These are phyloP conservation scores for Montipora capricornis DNA, from an alignment of 64 coral and sea anemone genomes.

Conservation along the genomic window DNA sequence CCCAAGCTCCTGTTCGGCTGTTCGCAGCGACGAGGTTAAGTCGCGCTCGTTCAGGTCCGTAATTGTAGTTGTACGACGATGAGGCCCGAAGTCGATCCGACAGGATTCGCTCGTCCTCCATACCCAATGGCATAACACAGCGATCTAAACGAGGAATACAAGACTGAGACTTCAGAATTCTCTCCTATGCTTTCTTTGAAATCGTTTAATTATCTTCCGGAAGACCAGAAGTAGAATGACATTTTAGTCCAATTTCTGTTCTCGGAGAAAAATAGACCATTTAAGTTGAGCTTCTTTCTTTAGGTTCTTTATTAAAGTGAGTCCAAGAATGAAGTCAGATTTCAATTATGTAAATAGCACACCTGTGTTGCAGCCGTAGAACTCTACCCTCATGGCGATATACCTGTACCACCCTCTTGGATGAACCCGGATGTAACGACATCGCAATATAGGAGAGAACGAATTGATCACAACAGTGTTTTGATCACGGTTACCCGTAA, in stretches of 20 bases:
- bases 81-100: constrained; percentile 58
- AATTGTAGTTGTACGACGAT: constrained; percentile 65
- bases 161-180: not conserved
- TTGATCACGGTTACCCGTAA: constrained; percentile 59
- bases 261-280: too few relatives aligned
- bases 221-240: too few relatives aligned
- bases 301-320: too few relatives aligned
- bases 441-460: constrained; percentile 50
- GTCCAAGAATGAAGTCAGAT: too few relatives aligned
- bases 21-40: constrained; percentile 31
- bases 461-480: constrained; percentile 51
- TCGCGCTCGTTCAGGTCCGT: constrained; percentile 70
- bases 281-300: too few relatives aligned
- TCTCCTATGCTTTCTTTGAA: too few relatives aligned
- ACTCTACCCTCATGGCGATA: constrained; percentile 72
- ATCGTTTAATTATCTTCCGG: too few relatives aligned
- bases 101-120: constrained; percentile 75
- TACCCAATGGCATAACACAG: constrained; percentile 76
- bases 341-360: not conserved
- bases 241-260: too few relatives aligned
- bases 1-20: constrained; percentile 58
- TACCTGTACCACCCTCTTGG: constrained; percentile 57
- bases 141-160: constrained; percentile 46
- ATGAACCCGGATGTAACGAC: constrained; percentile 61
- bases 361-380: constrained; percentile 68